Evolutionary conservation across 2,888 invertebrate genomes (phyloP).

Genomic region (Carabus problematicus): DNA sequence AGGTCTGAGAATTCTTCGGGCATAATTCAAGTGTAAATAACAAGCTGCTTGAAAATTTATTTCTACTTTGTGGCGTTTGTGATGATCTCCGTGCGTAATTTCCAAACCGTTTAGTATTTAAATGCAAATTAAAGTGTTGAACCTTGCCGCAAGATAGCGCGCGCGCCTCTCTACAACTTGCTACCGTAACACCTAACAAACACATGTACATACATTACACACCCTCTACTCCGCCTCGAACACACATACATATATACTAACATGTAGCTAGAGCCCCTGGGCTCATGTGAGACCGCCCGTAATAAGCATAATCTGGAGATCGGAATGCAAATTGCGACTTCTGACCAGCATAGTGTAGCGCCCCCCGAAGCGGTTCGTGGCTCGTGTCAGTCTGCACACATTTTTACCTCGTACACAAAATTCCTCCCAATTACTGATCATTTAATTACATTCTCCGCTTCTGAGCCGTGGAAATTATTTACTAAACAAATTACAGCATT

Average conservation of each 20-base stretch:
- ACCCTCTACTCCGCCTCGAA: background rate
- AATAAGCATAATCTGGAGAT: slow-evolving; percentile 13
- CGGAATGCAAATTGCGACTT: slow-evolving; percentile 11
- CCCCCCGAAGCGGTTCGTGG: too few relatives aligned
- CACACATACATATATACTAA: background rate
- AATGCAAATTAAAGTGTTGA: slow-evolving; percentile 36
- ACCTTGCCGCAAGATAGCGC: background rate
- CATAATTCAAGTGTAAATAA: slow-evolving; percentile 39
- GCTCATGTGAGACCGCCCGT: background rate
- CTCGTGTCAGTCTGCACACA: too few relatives aligned
- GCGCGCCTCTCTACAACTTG: background rate
- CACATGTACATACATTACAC: slow-evolving; percentile 7
- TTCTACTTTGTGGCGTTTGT: slow-evolving; percentile 33
- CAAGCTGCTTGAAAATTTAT: slow-evolving; percentile 39
- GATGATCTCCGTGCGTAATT: slow-evolving; percentile 34
- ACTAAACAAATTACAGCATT: too few relatives aligned
- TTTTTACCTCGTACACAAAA: too few relatives aligned
- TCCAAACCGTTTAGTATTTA: slow-evolving; percentile 33
- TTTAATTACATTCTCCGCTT: too few relatives aligned
- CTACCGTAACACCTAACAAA: slow-evolving; percentile 3
- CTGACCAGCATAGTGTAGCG: background rate
- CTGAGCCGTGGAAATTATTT: too few relatives aligned
- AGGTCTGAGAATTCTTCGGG: slow-evolving; percentile 20
- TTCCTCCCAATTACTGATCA: too few relatives aligned
- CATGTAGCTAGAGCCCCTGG: background rate